phyloP scores from a whole-genome alignment of 2,888 invertebrate genomes.

The Melanargia galathea region DNA sequence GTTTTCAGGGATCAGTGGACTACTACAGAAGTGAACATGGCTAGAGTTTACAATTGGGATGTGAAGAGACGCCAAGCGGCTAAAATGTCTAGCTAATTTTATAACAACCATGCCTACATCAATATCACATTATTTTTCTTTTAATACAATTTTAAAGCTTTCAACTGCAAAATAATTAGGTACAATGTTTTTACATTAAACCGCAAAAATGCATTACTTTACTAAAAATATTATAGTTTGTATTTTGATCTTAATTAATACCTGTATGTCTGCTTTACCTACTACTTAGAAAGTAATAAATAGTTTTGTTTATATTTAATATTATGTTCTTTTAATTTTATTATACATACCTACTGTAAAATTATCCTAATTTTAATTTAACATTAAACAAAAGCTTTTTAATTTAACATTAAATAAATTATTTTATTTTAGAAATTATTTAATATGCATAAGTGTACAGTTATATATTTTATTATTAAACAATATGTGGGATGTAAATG shows the following conservation, averaged over 20 bases:
- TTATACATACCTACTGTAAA: background rate
- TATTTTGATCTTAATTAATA: background rate
- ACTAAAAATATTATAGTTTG: background rate
- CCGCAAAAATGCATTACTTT: background rate
- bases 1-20: constrained; percentile 95
- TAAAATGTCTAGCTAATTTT: constrained; percentile 69
- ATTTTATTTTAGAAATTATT: too few relatives aligned
- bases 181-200: background rate
- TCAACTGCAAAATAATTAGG: background rate
- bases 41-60: constrained; percentile 98
- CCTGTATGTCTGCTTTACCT: background rate
- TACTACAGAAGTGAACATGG: constrained; percentile 99
- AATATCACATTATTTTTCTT: background rate
- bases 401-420: too few relatives aligned
- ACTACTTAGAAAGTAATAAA: background rate
- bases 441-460: too few relatives aligned
- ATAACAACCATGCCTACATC: background rate
- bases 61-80: constrained; percentile 94
- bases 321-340: background rate
- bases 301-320: background rate
- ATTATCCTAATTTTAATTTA: too few relatives aligned
- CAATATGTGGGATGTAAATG: too few relatives aligned
- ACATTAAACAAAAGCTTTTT: too few relatives aligned
- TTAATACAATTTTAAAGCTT: background rate
- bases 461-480: too few relatives aligned